Evolutionary conservation across 2,113 vertebrate species (phyloP).

Genomic region (Bubo blakistoni): DNA sequence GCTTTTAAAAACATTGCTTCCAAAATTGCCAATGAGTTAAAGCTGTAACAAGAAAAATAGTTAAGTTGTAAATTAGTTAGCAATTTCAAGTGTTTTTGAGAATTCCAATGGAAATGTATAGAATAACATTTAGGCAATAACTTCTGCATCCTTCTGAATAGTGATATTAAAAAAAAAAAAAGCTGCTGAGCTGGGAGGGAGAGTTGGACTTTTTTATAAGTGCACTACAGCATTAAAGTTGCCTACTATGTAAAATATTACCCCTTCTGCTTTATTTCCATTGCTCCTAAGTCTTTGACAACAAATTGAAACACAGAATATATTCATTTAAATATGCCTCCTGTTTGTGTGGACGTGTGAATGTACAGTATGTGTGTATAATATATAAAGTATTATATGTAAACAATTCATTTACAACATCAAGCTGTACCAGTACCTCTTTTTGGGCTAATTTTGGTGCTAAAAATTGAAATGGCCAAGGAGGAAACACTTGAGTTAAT

Average conservation of each 20-base stretch:
- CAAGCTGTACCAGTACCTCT: conserved; percentile 67
- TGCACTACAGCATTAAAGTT: conserved; percentile 87
- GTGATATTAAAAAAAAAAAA: conserved; percentile 77
- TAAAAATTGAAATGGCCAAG: conserved; percentile 77
- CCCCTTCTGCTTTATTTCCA: conserved; percentile 78
- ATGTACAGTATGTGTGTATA: conserved; percentile 72
- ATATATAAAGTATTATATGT: conserved; percentile 67
- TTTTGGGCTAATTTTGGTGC: conserved; percentile 76
- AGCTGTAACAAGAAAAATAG: conserved; percentile 89
- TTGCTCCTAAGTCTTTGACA: conserved; percentile 67
- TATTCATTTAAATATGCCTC: conserved; percentile 67
- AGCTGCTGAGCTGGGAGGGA: conserved; percentile 77
- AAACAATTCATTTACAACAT: conserved; percentile 64
- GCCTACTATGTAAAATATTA: conserved; percentile 79
- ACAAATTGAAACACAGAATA: conserved; percentile 64
- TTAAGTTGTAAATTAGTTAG: conserved; percentile 94
- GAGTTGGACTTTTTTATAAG: conserved; percentile 79
- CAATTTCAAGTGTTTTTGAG: conserved; percentile 83
- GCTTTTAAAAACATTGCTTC: conserved; percentile 99
- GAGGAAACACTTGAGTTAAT: conserved; percentile 70
- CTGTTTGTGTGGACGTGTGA: conserved; percentile 71
- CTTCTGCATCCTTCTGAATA: conserved; percentile 88
- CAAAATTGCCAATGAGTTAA: conserved; percentile 99
- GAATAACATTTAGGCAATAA: conserved; percentile 97
- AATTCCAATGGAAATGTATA: conserved; percentile 89